phyloP scores from a whole-genome alignment of 2,113 vertebrate genomes.

The Sceloporus undulatus region DNA sequence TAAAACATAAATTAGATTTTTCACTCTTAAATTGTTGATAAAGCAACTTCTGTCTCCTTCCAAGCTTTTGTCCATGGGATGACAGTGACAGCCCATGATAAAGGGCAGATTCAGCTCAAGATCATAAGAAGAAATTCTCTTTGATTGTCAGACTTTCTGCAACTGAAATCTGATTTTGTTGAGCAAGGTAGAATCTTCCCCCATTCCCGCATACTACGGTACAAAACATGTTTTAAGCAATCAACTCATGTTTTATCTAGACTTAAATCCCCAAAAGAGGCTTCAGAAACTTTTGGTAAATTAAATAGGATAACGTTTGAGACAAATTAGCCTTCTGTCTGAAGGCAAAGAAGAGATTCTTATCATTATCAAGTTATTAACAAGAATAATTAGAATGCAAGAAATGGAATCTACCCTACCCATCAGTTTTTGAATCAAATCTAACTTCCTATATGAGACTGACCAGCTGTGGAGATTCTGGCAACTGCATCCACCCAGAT shows the following conservation, averaged over 20 bases:
- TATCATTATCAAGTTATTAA: constrained; percentile 1
- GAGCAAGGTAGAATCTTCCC: constrained; percentile 29
- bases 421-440: no score
- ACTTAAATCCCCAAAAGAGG: constrained; percentile 37
- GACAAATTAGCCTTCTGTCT: constrained; percentile 22
- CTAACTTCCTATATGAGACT: no score
- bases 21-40: not conserved
- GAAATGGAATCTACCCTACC: not conserved
- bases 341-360: no score
- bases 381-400: not conserved
- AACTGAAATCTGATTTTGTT: constrained; percentile 40
- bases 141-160: constrained; percentile 40
- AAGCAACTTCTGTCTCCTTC: constrained; percentile 35
- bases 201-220: constrained; percentile 7
- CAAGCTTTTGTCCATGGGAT: constrained; percentile 16
- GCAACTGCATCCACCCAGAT: no score
- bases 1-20: constrained; percentile 33
- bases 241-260: constrained; percentile 24
- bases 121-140: constrained; percentile 47
- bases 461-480: no score
- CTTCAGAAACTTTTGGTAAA: constrained; percentile 46
- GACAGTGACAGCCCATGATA: constrained; percentile 18
- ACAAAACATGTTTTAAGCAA: constrained; percentile 36
- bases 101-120: constrained; percentile 48
- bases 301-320: constrained; percentile 44